Conservation (phyloP, 2,113 vertebrate genomes). For the Aspidoscelis tigris region DNA sequence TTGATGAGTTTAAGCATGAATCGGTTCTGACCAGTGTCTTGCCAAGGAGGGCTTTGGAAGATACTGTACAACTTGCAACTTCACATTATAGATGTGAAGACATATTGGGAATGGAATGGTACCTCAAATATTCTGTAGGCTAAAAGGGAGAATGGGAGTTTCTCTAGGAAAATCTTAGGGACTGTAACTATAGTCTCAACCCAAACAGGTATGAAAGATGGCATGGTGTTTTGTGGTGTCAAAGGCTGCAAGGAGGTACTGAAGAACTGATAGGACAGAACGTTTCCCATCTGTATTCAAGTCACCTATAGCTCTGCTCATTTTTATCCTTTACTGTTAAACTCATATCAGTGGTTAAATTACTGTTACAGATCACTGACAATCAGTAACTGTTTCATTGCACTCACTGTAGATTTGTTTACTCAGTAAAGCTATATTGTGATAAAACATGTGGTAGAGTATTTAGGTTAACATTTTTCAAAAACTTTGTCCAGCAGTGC, state of each 20-base stretch:
- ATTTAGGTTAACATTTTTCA: conserved; percentile 29
- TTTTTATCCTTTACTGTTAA: neutral
- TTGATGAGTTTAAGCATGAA: too few relatives aligned
- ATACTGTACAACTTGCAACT: too few relatives aligned
- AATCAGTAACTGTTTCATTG: neutral
- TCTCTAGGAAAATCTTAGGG: neutral
- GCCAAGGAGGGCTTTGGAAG: too few relatives aligned
- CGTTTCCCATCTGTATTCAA: neutral
- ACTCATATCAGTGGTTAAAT: neutral
- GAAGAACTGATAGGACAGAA: neutral
- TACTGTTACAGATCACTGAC: neutral
- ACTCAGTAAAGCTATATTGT: neutral
- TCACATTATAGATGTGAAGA: too few relatives aligned
- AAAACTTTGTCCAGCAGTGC: conserved; percentile 78
- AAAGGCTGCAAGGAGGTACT: neutral
- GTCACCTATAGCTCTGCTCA: neutral
- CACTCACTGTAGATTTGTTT: conserved; percentile 2
- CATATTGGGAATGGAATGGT: too few relatives aligned
- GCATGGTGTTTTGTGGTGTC: neutral
- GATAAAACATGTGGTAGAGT: neutral
- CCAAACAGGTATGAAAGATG: neutral
- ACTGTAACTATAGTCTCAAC: neutral
- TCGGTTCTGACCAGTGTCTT: too few relatives aligned
- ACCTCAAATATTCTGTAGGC: too few relatives aligned
- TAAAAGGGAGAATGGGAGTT: too few relatives aligned